Evolutionary conservation across 2,113 vertebrate genomes (phyloP), one percentile per base, ranked within the genome.

Genomic region (Catharus minimus): DNA sequence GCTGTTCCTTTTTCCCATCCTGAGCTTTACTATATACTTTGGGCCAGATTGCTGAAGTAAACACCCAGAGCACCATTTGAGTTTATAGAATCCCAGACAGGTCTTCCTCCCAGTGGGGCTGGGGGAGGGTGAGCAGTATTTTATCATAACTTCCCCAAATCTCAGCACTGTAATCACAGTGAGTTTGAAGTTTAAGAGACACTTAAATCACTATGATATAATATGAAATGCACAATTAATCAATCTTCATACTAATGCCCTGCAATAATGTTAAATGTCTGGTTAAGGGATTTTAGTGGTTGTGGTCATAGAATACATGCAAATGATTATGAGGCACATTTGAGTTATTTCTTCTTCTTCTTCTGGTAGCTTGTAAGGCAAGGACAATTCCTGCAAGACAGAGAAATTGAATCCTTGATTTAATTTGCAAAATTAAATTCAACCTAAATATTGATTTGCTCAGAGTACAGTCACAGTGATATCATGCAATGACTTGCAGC

Each of bases 1-100:
- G 58, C 71, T 88, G 93, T 95, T 96, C 95, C 81, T 88, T 90
- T 89, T 55, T 86, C 86, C 66, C 50, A 69, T 79, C 90, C 92
- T 93, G 91, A 89, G 15, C 52, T 94, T 90, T 86, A 33, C 36
- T 69, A 26, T 12, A 15, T 23, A 28, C 11, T 82, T 73, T 24
- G 50, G 77, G 83, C 81, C 88, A 95, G 88, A 79, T 50, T 58
- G 83, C n/a, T 82, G 66, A 78, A 90, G 74, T 93, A 92, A 92
- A 96, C 81, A 90, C 74, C 28, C 62, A 38, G 75, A 92, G 57
- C 66, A 32, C 26, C 77, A 58, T 55, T 76, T 68, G 47, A 88
- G 46, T 92, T 94, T 90, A 65, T 66, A 58, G 44, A 79, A 28
- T 73, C 50, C 30, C 46, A 66, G 46, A 82, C 62, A 90, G 77